Base-by-base conservation (phyloP, 2,888 invertebrate species). In the Nebria brevicollis region DNA sequence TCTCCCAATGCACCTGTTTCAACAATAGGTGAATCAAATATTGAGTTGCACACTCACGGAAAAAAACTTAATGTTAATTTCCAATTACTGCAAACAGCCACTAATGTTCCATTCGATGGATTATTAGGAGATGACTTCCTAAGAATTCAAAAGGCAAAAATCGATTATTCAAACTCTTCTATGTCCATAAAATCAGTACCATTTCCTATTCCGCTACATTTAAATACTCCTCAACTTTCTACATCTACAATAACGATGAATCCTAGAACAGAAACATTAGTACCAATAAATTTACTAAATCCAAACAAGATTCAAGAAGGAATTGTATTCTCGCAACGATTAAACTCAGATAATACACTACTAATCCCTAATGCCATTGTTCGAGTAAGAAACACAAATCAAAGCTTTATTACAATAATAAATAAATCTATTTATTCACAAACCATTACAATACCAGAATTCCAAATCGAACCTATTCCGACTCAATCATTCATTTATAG, bases 101-200 rank as follows among this genome's bases (percentile, higher is more conserved):
- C 20, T 20, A 72, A 72, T 26, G 25, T 72, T 34, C 26, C 72
- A 25, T 72, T 72, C 20, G 72, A 72, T 26, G 72, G 72, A 25
- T 72, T 72, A 72, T 34, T 72, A 72, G 72, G 72, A 7, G 72
- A 43, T 43, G 43, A 43, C 43, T 43, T 43, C 1, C 10, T 43
- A 43, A 43, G 43, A 43, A 43, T 43, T 5, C 75, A 75, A 26
- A 34, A 65, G 25, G 8, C 66, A 66, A 66, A 20, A 20, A 66
- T 43, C 43, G 43, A 43, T 1, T 10, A 20, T 20, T 20, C 20
- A 20, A 20, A 20, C 20, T 20, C 20, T 20, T 20, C 20, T 20
- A 20, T 20, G 20, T 20, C 20, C 20, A 20, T 20, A 1, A 20
- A 20, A 20, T 20, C 20, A 20, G 20, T 20, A 20, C 20, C 20